A percentile compares a stretch with the other conserved stretches of the same genome.
These are phyloP conservation scores for Nomada goodeniana DNA, from an alignment of 2,888 invertebrate genomes.

Conservation along the genomic window DNA sequence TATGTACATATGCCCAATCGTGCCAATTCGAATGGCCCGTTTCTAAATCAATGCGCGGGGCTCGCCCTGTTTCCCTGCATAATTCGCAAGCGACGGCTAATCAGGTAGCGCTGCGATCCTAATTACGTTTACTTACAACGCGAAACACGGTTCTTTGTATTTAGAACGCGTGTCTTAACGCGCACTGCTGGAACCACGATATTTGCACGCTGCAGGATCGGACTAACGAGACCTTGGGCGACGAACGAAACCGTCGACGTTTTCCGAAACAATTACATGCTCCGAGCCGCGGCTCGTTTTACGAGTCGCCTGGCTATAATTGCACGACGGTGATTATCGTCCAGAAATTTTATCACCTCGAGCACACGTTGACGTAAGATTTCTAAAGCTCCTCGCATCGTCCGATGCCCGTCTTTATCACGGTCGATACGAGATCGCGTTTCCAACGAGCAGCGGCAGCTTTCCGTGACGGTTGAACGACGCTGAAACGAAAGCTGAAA, in stretches of 20 bases:
- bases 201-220: constrained; percentile 21
- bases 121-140: constrained; percentile 57
- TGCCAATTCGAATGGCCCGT: background rate
- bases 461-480: constrained; percentile 9
- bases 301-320: constrained; percentile 19
- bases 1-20: constrained; percentile 2
- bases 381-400: constrained; percentile 23
- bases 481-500: constrained; percentile 16
- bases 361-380: constrained; percentile 17
- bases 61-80: constrained; percentile 54
- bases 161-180: constrained; percentile 57
- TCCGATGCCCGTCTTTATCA: constrained; percentile 25
- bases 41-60: constrained; percentile 28
- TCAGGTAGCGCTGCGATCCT: constrained; percentile 60
- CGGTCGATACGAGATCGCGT: background rate
- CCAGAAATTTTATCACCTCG: constrained; percentile 26
- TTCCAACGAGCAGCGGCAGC: constrained; percentile 3
- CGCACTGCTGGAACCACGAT: constrained; percentile 2
- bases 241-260: constrained; percentile 7
- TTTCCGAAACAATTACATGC: constrained; percentile 32
- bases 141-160: constrained; percentile 55
- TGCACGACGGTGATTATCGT: background rate
- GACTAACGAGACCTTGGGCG: constrained; percentile 5
- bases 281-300: constrained; percentile 15
- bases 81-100: constrained; percentile 64